phyloP scores from a whole-genome alignment of 1,140 invertebrate species.

The Proctacanthus coquilletti region DNA sequence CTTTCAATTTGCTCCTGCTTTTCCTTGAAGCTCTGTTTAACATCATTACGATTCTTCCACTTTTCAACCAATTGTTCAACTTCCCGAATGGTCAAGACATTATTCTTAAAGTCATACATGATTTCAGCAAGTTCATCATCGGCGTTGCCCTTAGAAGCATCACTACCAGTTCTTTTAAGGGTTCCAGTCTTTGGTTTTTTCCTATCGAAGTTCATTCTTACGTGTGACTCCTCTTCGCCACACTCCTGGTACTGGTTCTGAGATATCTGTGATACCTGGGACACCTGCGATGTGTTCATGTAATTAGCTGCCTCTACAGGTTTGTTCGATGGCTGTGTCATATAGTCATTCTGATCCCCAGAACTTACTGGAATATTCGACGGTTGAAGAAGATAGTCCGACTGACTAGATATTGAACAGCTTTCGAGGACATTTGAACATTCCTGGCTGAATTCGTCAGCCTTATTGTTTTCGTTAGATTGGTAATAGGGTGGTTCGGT shows the following conservation, averaged over 20 bases:
- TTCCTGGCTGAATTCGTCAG: constrained; percentile 27
- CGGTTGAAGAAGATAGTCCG: constrained; percentile 26
- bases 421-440: constrained; percentile 27
- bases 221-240: constrained; percentile 8
- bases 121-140: constrained; percentile 73
- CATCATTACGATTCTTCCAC: constrained; percentile 72
- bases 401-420: constrained; percentile 14
- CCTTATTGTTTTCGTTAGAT: constrained; percentile 20
- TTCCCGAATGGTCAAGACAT: constrained; percentile 68
- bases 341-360: constrained; percentile 31
- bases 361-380: constrained; percentile 20
- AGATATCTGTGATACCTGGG: too few species aligned
- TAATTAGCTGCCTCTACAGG: constrained; percentile 29
- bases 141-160: constrained; percentile 29
- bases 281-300: constrained; percentile 12
- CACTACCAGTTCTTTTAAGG: constrained; percentile 17
- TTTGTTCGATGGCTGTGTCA: constrained; percentile 41
- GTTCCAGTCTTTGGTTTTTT: constrained; percentile 16
- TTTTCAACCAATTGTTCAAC: constrained; percentile 69
- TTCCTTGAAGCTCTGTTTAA: constrained; percentile 68
- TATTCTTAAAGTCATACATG: constrained; percentile 79
- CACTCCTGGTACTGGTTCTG: too few species aligned
- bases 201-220: constrained; percentile 5
- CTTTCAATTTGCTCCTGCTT: constrained; percentile 65
- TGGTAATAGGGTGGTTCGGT: constrained; percentile 27